Evolutionary conservation across 53 echinoderm and acorn worm species (phyloP).

Genomic region (Echinometra lucunter): DNA sequence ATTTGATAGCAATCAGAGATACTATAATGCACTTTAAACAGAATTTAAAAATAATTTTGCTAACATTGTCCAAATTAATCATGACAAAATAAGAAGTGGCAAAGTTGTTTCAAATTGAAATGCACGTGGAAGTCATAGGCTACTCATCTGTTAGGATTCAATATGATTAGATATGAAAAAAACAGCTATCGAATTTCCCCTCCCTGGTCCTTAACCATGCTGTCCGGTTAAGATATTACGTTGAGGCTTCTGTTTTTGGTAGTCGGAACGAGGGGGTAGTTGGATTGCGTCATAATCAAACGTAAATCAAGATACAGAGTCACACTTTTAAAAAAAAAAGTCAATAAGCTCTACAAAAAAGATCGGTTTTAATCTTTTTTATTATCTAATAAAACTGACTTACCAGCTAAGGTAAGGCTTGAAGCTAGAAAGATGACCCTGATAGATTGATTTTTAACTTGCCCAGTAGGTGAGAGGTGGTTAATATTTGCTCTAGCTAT

Average conservation of each 20-base stretch:
- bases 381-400: not conserved
- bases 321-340: not conserved
- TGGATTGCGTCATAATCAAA: not conserved
- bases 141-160: no score
- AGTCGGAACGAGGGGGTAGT: not conserved
- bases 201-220: no score
- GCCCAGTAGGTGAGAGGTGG: slow-evolving; percentile 8
- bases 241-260: not conserved
- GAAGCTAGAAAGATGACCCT: not conserved
- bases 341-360: not conserved
- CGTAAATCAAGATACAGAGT: not conserved
- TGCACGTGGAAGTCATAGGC: no score
- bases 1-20: no score
- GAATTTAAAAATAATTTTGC: no score
- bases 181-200: no score
- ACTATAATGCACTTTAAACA: no score
- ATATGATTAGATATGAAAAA: no score
- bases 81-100: no score
- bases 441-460: not conserved
- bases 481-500: not conserved
- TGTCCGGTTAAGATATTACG: no score
- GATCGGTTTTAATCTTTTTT: not conserved
- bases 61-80: no score
- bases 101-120: no score
- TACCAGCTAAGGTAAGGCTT: not conserved